Conservation (phyloP, 2,797 vertebrate genomes). For the Sebastes kiyomatsui region DNA sequence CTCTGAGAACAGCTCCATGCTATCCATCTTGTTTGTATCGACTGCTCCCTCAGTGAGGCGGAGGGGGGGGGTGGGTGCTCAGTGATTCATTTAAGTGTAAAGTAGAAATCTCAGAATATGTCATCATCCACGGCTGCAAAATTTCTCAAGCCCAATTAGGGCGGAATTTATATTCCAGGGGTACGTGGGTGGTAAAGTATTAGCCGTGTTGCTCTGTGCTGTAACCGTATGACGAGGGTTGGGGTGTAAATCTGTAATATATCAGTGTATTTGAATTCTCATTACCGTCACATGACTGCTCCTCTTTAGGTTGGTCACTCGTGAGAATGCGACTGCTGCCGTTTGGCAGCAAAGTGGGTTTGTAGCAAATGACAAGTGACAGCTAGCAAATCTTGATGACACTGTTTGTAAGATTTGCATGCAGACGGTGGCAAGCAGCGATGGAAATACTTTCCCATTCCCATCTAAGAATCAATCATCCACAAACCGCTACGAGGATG, state of each 20-base stretch:
- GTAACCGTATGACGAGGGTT: background rate
- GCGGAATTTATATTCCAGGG: conserved; percentile 4
- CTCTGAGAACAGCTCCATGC: conserved; percentile 18
- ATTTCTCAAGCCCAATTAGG: conserved; percentile 10
- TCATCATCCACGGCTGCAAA: conserved; percentile 5
- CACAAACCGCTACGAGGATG: background rate
- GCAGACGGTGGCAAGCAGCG: background rate
- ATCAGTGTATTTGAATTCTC: background rate
- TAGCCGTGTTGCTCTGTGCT: background rate
- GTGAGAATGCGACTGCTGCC: background rate
- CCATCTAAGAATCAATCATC: conserved; percentile 6
- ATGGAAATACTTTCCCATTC: background rate
- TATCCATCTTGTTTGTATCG: conserved; percentile 48
- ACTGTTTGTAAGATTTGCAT: conserved; percentile 3
- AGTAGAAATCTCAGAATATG: conserved; percentile 39
- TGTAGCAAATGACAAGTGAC: background rate
- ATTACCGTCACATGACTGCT: background rate
- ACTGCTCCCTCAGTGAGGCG: conserved; percentile 28
- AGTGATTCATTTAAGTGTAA: conserved; percentile 27
- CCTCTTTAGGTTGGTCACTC: background rate
- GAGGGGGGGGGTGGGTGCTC: background rate
- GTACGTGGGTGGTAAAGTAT: background rate
- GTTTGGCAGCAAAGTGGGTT: background rate
- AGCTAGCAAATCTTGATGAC: conserved; percentile 7
- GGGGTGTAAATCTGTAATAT: background rate